A percentile compares a stretch with the other conserved stretches of the same genome.
Evolutionary conservation across 2,888 invertebrate species (phyloP).

Genomic region (Dynastes hyllus): DNA sequence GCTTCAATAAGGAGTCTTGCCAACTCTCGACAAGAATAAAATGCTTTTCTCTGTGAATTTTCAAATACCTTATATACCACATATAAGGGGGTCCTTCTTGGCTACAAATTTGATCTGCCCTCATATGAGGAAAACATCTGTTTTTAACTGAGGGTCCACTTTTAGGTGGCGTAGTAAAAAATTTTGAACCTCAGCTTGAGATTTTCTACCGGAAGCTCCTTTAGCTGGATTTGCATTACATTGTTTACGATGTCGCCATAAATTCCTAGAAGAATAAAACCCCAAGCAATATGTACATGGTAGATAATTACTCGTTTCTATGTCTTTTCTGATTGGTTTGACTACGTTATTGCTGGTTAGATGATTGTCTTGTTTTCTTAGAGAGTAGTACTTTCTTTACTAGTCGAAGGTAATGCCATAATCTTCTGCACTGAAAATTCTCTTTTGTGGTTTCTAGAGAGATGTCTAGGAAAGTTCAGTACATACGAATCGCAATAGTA

Average conservation of each 20-base stretch:
- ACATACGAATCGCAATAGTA: too few species aligned
- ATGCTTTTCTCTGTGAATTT: constrained; percentile 39
- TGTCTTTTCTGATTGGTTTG: too few species aligned
- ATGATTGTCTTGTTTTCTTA: not conserved
- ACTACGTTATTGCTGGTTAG: too few species aligned
- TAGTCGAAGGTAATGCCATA: not conserved
- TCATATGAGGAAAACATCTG: not conserved
- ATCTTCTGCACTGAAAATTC: constrained; percentile 6
- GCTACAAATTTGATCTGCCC: constrained; percentile 48
- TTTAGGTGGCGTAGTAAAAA: constrained; percentile 27
- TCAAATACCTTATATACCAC: constrained; percentile 52
- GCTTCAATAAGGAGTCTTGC: constrained; percentile 54
- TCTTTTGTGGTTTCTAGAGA: not conserved
- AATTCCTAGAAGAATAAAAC: not conserved
- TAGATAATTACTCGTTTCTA: not conserved
- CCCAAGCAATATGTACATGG: constrained; percentile 29
- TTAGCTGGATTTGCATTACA: constrained; percentile 1
- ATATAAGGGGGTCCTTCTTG: constrained; percentile 51
- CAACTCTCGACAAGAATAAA: constrained; percentile 54
- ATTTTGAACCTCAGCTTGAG: not conserved
- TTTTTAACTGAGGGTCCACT: constrained; percentile 25
- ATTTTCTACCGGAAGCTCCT: not conserved
- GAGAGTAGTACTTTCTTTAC: constrained; percentile 16
- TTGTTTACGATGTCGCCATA: constrained; percentile 40
- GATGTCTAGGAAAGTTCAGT: not conserved